A percentile compares a stretch with the other conserved stretches of the same genome.
Conservation (phyloP, 2,888 invertebrate genomes). For the Hyles lineata region DNA sequence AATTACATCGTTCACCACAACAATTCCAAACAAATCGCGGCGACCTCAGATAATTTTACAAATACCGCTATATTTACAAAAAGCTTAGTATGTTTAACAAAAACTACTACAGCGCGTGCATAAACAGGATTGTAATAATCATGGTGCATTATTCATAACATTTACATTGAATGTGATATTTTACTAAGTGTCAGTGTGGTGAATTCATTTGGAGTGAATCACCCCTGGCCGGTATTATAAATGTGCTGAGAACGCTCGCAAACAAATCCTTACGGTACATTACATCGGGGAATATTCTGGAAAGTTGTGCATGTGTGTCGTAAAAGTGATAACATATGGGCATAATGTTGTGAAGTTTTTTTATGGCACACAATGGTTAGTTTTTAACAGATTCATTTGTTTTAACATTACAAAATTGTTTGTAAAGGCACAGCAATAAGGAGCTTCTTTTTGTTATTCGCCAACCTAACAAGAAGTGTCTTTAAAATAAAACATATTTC, state of each 20-base stretch:
- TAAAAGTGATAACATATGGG: not conserved
- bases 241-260: slow-evolving; percentile 10
- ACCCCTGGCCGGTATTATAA: slow-evolving; percentile 8
- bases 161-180: slow-evolving; percentile 25
- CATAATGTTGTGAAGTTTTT: not conserved
- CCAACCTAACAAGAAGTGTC: too few relatives aligned
- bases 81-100: not conserved
- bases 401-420: not conserved
- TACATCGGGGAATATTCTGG: not conserved
- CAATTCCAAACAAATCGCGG: not conserved
- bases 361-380: not conserved
- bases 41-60: slow-evolving; percentile 4
- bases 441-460: too few relatives aligned
- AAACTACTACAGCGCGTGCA: not conserved
- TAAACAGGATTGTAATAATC: not conserved
- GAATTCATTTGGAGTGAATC: slow-evolving; percentile 26
- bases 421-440: too few relatives aligned
- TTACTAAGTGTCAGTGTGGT: slow-evolving; percentile 14
- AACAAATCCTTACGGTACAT: slow-evolving; percentile 22
- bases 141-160: slow-evolving; percentile 20
- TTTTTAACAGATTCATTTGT: not conserved
- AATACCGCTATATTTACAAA: slow-evolving; percentile 9
- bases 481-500: too few relatives aligned
- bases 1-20: not conserved
- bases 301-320: not conserved